Evolutionary conservation across 2,797 vertebrate species (phyloP), one percentile per base, ranked within the genome.

Genomic region (Hylomyscus alleni): DNA sequence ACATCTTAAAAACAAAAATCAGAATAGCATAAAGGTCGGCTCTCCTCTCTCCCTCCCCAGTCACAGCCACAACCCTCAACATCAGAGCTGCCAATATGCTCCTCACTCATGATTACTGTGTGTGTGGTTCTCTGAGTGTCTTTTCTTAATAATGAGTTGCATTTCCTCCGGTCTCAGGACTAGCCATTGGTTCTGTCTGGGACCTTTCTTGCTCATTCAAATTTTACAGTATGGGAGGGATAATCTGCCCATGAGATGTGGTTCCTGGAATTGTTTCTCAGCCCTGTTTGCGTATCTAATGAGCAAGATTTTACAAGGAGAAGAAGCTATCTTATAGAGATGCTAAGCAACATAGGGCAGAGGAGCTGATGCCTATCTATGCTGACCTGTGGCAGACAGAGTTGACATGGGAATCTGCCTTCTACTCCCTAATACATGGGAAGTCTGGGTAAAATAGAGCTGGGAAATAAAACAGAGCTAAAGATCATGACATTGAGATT

Each of bases 1-100:
- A 85, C 54, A 78, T 19, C 40, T 96, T 60, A 62, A 93, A 92
- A 95, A 83, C 47, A 76, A 87, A 96, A 82, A 56, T 60, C 31
- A 76, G 86, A 91, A 72, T 40, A 92, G 65, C 58, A 87, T 44
- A 47, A 91, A 82, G 67, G 47, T 81, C 10, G 13, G 2, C 26
- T 86, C 14, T 37, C 19, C 7, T 22, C 19, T 40, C 26, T 26
- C 3, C 34, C 54, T 31, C n/a, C 22, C 22, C 13, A 87, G 22
- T 29, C 34, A 20, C 2, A 4, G 52, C 20, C 5, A 75, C 1
- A 72, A 50, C 3, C 19, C 22, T 17, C 19, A 52, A 50, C 17
- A 69, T 56, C 20, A 31, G 24, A 24, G 58, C 54, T 14, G 60
- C 34, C 5, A 14, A 29, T 3, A 11, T n/a, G 7, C 19, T 52